Conservation (phyloP, 2,888 invertebrate genomes). For the Belgica antarctica region DNA sequence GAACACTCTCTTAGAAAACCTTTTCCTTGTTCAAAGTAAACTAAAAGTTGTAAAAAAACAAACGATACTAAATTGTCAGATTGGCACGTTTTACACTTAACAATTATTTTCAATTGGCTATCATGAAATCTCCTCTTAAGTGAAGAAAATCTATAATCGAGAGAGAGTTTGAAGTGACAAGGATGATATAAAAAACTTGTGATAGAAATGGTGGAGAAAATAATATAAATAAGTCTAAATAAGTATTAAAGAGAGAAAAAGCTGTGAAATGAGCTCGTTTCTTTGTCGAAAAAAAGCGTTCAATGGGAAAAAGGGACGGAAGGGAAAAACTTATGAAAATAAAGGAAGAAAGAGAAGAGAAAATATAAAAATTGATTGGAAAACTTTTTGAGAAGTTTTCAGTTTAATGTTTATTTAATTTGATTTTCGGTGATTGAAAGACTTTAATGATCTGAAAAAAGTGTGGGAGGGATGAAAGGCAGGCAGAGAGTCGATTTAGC, state of each 20-base stretch:
- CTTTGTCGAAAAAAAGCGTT: not conserved
- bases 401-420: constrained; percentile 41
- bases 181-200: not conserved
- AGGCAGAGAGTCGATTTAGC: not conserved
- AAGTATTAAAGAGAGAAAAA: constrained; percentile 28
- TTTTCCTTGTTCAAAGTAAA: too few relatives aligned
- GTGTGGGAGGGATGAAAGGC: not conserved
- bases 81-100: constrained; percentile 28
- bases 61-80: not conserved
- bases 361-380: constrained; percentile 43
- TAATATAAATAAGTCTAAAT: constrained; percentile 25
- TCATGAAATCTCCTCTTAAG: not conserved
- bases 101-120: constrained; percentile 32
- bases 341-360: not conserved
- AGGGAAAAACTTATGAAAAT: not conserved
- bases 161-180: not conserved
- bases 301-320: constrained; percentile 13
- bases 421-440: constrained; percentile 42
- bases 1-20: too few relatives aligned
- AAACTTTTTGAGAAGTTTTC: constrained; percentile 32
- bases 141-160: constrained; percentile 22
- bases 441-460: constrained; percentile 36
- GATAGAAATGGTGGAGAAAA: constrained; percentile 14
- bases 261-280: constrained; percentile 40
- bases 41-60: not conserved